Conservation (phyloP, 2,797 vertebrate species). For the Loriculus beryllinus region DNA sequence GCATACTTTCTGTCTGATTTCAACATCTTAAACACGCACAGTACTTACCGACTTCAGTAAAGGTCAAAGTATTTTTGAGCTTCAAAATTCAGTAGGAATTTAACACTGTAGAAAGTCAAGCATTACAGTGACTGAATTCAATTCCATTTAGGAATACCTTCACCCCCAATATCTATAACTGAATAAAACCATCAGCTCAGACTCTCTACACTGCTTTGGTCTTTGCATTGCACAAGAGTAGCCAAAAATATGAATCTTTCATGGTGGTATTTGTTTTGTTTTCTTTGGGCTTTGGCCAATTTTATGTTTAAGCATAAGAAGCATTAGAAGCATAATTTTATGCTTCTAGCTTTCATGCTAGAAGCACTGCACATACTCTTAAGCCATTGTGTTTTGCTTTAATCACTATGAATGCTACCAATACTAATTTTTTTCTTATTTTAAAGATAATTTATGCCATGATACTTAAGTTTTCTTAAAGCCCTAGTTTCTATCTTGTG, state of each 20-base stretch:
- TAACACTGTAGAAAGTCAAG: not conserved
- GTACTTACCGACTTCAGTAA: not conserved
- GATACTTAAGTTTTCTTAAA: not conserved
- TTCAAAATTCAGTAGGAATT: not conserved
- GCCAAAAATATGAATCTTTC: not conserved
- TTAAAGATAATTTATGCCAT: not conserved
- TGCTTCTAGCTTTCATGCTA: not conserved
- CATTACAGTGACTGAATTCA: not conserved
- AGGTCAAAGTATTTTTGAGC: not conserved
- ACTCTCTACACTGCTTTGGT: not conserved
- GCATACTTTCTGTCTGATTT: not conserved
- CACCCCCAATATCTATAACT: not conserved
- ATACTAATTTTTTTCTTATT: not conserved
- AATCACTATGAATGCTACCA: not conserved
- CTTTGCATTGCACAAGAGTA: not conserved
- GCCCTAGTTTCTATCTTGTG: not conserved
- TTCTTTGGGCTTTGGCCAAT: not conserved
- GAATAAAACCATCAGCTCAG: not conserved
- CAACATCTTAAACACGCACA: not conserved
- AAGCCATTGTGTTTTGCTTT: not conserved
- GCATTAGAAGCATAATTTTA: too few relatives aligned
- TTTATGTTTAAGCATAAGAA: not conserved
- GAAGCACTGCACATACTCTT: rapidly evolving
- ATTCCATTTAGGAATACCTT: not conserved
- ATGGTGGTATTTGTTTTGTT: not conserved